Base-by-base conservation (phyloP, 2,113 vertebrate species). In the human region DNA sequence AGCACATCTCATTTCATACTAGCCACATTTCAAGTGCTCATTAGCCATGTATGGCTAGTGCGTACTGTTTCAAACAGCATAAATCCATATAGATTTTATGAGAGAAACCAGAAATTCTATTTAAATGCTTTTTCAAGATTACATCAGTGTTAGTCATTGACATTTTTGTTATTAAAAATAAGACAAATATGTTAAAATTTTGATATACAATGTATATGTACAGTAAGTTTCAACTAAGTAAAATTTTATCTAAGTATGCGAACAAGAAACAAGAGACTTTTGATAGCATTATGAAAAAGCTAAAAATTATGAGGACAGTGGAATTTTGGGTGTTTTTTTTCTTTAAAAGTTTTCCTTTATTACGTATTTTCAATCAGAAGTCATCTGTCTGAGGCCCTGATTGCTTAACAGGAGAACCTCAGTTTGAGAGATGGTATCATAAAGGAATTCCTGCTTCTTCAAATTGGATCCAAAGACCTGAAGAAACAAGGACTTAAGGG, bases 121-220 rank as follows among this genome's bases (percentile, higher is more conserved):
- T 82, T 48, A 70, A 93, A 90, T 72, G 50, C 27, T 95, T 93
- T 64, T 90, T 89, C 59, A 89, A 93, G 85, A 83, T 88, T 18
- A 55, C 1, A 80, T 83, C 59, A 88, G 57, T 61, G 22, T 85
- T 80, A 68, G 32, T 25, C 61, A 89, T 45, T 81, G 93, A 68
- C 32, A 52, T 81, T 83, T 89, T 30, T 79, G n/a, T 50, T 93
- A 78, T 70, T 82, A 90, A 93, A 78, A 93, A 96, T 52, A 73
- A 57, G 61, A 61, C 5, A 68, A 84, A 79, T 25, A 70, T 68
- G 32, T 73, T 80, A 89, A 72, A 96, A 38, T 75, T 73, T 94
- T 81, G 48, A 70, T 70, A 81, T 38, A 55, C 8, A 83, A 55
- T 57, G 20, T 35, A 59, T 66, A 86, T 13, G 40, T 50, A 57